Conservation (phyloP, 2,888 invertebrate species). For the Trissolcus japonicus region DNA sequence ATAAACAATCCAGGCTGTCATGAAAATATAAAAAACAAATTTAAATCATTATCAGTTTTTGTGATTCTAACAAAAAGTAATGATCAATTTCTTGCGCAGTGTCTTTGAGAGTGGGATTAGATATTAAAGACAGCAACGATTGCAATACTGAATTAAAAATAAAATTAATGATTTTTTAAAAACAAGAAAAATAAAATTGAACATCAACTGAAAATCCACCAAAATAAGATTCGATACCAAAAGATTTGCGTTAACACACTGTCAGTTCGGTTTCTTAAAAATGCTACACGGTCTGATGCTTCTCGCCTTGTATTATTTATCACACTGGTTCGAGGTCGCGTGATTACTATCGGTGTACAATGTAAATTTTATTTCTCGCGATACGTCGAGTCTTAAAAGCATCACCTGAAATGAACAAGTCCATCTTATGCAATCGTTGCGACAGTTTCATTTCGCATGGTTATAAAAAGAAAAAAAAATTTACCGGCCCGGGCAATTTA, state of each 20-base stretch:
- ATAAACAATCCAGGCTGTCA: slow-evolving; percentile 20
- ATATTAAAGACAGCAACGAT: no score
- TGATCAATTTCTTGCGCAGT: slow-evolving; percentile 9
- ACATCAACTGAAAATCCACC: not conserved
- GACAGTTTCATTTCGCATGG: no score
- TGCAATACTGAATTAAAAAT: no score
- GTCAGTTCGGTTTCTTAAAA: slow-evolving; percentile 45
- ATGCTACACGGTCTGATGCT: slow-evolving; percentile 44
- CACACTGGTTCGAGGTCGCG: slow-evolving; percentile 28
- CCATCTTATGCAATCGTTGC: not conserved
- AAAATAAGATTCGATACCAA: not conserved
- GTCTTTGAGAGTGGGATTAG: no score
- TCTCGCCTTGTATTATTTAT: slow-evolving; percentile 44
- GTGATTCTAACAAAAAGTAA: slow-evolving; percentile 14
- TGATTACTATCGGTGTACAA: slow-evolving; percentile 26
- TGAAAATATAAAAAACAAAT: slow-evolving; percentile 12
- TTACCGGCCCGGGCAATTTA: no score
- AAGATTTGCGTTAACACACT: not conserved
- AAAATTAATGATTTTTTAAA: no score
- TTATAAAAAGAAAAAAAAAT: no score
- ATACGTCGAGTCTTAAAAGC: not conserved
- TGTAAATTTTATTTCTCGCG: slow-evolving; percentile 13
- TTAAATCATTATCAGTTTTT: slow-evolving; percentile 12
- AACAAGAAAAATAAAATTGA: slow-evolving; percentile 4
- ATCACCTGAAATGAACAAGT: not conserved